Evolutionary conservation across 2,888 invertebrate genomes (phyloP), one percentile per base, ranked within the genome.

Genomic region (Hofmannophila pseudospretella): DNA sequence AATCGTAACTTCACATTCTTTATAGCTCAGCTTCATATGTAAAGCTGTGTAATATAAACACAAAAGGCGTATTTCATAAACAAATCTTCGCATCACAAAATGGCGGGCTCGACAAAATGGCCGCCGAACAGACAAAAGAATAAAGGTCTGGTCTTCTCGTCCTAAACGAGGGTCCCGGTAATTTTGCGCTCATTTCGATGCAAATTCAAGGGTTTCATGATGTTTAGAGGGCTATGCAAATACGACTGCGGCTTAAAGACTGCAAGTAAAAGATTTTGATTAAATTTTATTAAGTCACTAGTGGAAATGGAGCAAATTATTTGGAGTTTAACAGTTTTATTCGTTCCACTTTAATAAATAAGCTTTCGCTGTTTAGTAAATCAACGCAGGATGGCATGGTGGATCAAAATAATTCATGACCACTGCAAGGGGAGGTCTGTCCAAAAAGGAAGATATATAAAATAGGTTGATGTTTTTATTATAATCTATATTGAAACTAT

Each of bases 131-230:
- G 77, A 81, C 74, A 79, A 79, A 79, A 78, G 77, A 77, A 79
- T 75, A 67, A 68, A 73, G 71, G 69, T 54, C 60, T 57, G 59
- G 58, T 58, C 64, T 65, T 59, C 63, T 59, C 61, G 64, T 65
- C 63, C 64, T 58, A 78, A 80, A 82, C 72, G 77, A 73, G 65
- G 74, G 77, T 66, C 58, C 58, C 64, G 78, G 80, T 76, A 75
- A 80, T 81, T 84, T 79, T 66, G 59, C 67, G 73, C 70, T 77
- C 79, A 75, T 82, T 81, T 75, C 77, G 50, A 82, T 82, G 84
- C 73, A 81, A 82, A 84, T 82, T 81, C 63, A 65, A 78, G 79
- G 77, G 74, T 72, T 67, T 64, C 67, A 65, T 67, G 68, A 73
- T 71, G 68, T 78, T 79, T 68, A 67, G 68, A 71, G 66, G 64